These are phyloP conservation scores for Archilochus colubris DNA, from an alignment of 2,113 vertebrate species.

Conservation along the genomic window DNA sequence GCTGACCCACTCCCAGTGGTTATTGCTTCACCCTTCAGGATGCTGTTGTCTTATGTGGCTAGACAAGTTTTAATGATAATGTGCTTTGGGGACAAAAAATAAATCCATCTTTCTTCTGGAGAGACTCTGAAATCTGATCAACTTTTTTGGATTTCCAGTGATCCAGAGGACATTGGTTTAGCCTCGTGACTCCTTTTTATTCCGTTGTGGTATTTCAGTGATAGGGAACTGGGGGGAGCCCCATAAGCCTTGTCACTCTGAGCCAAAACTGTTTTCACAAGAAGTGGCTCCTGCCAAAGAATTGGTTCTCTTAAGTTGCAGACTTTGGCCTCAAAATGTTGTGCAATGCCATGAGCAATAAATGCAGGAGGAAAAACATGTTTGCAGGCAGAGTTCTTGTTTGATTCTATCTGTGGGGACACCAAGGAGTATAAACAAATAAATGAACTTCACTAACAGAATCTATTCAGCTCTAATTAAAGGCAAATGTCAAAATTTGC, in stretches of 20 bases:
- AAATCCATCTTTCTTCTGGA: background rate
- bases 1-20: background rate
- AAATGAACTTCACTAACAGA: constrained; percentile 13
- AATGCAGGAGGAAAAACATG: constrained; percentile 39
- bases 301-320: background rate
- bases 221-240: background rate
- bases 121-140: background rate
- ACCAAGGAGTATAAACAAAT: constrained; percentile 20
- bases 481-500: constrained; percentile 3
- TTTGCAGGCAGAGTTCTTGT: constrained; percentile 19
- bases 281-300: constrained; percentile 20
- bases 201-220: constrained; percentile 28
- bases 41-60: background rate
- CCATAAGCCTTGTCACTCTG: background rate
- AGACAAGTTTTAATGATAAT: background rate
- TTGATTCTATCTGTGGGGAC: background rate
- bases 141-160: background rate
- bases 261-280: constrained; percentile 35
- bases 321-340: constrained; percentile 47
- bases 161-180: constrained; percentile 18
- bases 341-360: constrained; percentile 30
- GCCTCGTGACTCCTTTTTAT: background rate
- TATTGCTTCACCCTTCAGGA: background rate
- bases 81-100: background rate
- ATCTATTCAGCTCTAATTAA: constrained; percentile 40